Conservation (phyloP, 2,113 vertebrate species). For the Stictonetta naevosa region DNA sequence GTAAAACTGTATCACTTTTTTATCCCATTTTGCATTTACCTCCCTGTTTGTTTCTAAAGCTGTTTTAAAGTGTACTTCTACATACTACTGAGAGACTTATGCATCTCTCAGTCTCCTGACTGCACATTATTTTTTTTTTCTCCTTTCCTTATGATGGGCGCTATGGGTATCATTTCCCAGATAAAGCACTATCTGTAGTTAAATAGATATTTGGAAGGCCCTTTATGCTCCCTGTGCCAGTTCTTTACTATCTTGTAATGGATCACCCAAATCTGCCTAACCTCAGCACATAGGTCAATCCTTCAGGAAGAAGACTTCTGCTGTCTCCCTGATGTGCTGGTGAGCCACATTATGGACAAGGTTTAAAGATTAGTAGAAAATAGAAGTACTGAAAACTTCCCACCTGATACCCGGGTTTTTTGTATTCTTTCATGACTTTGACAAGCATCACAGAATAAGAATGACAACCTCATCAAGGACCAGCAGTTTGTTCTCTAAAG, state of each 20-base stretch:
- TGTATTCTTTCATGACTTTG: not conserved
- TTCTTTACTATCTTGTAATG: not conserved
- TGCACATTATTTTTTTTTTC: not conserved
- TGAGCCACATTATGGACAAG: fast-evolving
- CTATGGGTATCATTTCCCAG: not conserved
- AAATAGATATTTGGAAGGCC: not conserved
- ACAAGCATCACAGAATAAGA: not conserved
- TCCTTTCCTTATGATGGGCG: not conserved
- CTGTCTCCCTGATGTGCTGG: not conserved
- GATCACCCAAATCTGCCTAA: not conserved
- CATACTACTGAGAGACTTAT: not conserved
- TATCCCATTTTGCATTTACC: not conserved
- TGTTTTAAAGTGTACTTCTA: not conserved
- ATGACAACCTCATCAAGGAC: not conserved
- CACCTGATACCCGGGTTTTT: not conserved
- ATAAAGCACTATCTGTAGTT: not conserved
- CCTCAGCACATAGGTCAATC: not conserved
- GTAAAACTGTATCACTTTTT: not conserved
- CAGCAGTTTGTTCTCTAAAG: not conserved
- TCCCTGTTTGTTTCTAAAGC: not conserved
- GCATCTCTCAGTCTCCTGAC: not conserved
- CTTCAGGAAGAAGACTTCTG: not conserved
- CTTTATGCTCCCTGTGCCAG: not conserved
- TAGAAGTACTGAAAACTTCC: not conserved
- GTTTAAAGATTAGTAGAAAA: not conserved